A percentile compares a stretch with the other conserved stretches of the same genome.
phyloP scores from a whole-genome alignment of 35 echinoderm and acorn worm species.

The Heliocidaris tuberculata region DNA sequence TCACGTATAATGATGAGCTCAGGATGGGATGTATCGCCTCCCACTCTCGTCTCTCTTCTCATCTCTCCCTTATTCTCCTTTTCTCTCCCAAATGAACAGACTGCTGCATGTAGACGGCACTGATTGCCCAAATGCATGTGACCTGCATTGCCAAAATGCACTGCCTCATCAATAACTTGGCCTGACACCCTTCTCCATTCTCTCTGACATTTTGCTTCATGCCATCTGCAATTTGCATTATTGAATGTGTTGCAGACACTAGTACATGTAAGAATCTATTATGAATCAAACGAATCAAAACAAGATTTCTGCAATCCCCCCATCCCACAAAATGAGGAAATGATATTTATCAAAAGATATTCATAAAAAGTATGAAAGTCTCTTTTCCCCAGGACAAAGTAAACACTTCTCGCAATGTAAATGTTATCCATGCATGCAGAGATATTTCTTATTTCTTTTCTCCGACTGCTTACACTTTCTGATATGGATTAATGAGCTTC shows the following conservation, averaged over 20 bases:
- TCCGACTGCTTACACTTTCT: neutral
- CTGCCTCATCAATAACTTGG: slow-evolving; percentile 9
- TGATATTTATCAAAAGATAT: neutral
- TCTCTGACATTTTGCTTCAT: slow-evolving; percentile 11
- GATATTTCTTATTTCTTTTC: neutral
- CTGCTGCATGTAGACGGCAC: neutral
- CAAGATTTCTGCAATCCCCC: neutral
- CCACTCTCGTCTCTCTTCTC: neutral
- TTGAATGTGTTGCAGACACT: neutral
- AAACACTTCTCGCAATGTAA: neutral
- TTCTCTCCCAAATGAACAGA: slow-evolving; percentile 22
- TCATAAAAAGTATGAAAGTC: neutral
- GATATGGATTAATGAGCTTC: neutral
- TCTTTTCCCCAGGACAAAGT: neutral
- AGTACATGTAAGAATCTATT: neutral
- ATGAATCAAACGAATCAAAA: neutral
- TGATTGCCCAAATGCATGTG: slow-evolving; percentile 30
- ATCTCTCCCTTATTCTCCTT: neutral
- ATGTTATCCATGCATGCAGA: neutral
- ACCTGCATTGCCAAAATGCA: slow-evolving; percentile 39
- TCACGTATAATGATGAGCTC: slow-evolving; percentile 33
- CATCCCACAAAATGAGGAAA: neutral
- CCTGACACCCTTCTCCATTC: neutral
- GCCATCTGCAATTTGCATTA: slow-evolving; percentile 27
- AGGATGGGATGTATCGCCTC: slow-evolving; percentile 8